A percentile compares a stretch with the other conserved stretches of the same genome.
Evolutionary conservation across 2,113 vertebrate species (phyloP).

Genomic region (Periophthalmus modestus): DNA sequence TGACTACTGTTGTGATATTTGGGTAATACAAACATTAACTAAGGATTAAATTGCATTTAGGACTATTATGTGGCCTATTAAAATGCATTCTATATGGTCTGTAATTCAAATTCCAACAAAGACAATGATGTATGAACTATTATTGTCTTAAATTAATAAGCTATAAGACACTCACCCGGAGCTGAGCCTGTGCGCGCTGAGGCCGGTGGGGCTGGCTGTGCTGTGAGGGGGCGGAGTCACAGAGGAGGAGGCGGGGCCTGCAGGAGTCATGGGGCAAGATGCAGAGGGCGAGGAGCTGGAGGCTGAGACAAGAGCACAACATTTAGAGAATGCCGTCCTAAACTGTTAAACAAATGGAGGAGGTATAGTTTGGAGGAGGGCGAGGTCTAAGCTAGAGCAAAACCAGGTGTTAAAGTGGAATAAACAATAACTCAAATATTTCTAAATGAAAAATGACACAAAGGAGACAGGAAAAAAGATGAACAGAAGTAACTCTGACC

Average conservation of each 20-base stretch:
- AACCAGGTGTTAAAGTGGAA: not conserved
- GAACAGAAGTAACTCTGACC: not conserved
- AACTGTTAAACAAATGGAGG: no score
- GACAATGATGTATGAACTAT: no score
- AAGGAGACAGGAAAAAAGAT: not conserved
- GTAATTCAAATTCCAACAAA: not conserved
- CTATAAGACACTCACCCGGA: constrained; percentile 77
- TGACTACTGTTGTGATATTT: no score
- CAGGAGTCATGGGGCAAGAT: constrained; percentile 79
- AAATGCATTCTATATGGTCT: no score
- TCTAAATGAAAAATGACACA: not conserved
- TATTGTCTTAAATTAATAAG: no score
- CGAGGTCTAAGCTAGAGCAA: no score
- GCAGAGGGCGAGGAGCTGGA: constrained; percentile 81
- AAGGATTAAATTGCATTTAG: no score
- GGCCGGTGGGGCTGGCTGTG: constrained; percentile 83
- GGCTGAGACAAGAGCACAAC: constrained; percentile 58
- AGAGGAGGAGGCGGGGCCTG: constrained; percentile 80
- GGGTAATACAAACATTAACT: no score
- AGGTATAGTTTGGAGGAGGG: no score
- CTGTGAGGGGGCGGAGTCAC: constrained; percentile 83
- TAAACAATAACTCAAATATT: not conserved
- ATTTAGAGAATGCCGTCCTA: no score
- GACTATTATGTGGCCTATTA: no score
- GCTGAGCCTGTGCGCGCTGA: constrained; percentile 79